Conservation (phyloP, 30 jellyfish, hydroid and myxozoan genomes). For the Cassiopea xamachana region DNA sequence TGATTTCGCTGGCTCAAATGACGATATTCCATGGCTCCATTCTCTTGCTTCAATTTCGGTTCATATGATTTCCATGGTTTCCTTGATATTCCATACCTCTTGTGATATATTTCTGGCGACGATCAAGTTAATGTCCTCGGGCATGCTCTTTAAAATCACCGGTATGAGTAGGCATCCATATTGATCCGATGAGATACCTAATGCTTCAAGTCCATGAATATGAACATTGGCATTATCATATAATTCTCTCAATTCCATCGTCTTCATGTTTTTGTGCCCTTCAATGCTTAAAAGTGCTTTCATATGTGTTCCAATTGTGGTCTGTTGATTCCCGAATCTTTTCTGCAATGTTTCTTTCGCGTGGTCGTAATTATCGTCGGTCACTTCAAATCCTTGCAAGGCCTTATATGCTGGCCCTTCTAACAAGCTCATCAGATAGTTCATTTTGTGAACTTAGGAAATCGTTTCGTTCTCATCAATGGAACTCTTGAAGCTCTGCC, state of each 20-base stretch:
- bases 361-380: slow-evolving; percentile 50
- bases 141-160: slow-evolving; percentile 37
- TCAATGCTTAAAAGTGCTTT: neutral
- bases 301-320: slow-evolving; percentile 53
- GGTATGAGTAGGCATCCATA: slow-evolving; percentile 74
- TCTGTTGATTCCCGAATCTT: slow-evolving; percentile 56
- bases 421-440: slow-evolving; percentile 53
- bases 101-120: slow-evolving; percentile 50
- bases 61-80: slow-evolving; percentile 15
- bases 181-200: slow-evolving; percentile 40
- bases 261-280: neutral
- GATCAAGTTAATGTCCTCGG: slow-evolving; percentile 44
- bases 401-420: neutral
- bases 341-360: slow-evolving; percentile 51
- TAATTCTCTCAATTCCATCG: neutral
- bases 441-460: slow-evolving; percentile 55
- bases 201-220: slow-evolving; percentile 62
- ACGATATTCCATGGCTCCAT: slow-evolving; percentile 7
- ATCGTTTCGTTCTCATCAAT: slow-evolving; percentile 39
- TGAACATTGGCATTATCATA: slow-evolving; percentile 55
- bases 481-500: slow-evolving; percentile 45
- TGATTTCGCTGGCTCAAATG: slow-evolving; percentile 1
- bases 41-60: slow-evolving; percentile 74
- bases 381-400: neutral
- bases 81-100: slow-evolving; percentile 67